Percentiles rank a stretch among this genome's conserved stretches.
phyloP scores from a whole-genome alignment of 1,140 invertebrate genomes.

The Campoletis sonorensis region DNA sequence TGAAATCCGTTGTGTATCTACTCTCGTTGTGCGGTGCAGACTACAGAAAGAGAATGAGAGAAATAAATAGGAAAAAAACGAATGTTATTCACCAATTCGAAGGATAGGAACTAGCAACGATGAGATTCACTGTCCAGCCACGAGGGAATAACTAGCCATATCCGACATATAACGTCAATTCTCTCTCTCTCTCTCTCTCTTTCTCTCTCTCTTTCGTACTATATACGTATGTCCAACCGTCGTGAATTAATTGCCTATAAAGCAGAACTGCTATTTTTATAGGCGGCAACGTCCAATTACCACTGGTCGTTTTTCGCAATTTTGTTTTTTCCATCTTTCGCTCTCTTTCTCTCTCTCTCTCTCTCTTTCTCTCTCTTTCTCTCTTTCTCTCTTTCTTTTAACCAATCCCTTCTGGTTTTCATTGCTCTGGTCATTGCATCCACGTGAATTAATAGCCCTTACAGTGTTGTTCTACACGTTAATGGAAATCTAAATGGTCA shows the following conservation, averaged over 20 bases:
- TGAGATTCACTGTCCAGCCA: constrained; percentile 34
- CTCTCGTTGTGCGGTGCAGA: neutral
- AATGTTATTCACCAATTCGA: constrained; percentile 16
- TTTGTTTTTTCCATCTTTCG: constrained; percentile 47
- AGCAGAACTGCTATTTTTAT: constrained; percentile 59
- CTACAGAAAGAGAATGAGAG: neutral
- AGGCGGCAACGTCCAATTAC: constrained; percentile 58
- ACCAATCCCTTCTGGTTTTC: neutral
- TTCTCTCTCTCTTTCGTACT: neutral
- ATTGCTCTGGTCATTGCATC: constrained; percentile 17
- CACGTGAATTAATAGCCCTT: constrained; percentile 39
- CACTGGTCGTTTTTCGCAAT: constrained; percentile 55
- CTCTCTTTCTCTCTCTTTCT: neutral
- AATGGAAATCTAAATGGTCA: constrained; percentile 45
- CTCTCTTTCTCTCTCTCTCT: neutral
- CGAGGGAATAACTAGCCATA: constrained; percentile 18
- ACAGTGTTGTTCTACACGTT: constrained; percentile 35
- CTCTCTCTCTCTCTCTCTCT: neutral
- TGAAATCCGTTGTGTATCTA: constrained; percentile 27
- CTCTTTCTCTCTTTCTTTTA: neutral
- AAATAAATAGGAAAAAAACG: neutral
- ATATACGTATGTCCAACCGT: constrained; percentile 42
- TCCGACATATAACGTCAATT: neutral
- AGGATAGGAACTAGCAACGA: constrained; percentile 26
- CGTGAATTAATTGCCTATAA: constrained; percentile 57